These are phyloP conservation scores for Sardina pilchardus DNA, from an alignment of 2,113 vertebrate species.

Conservation along the genomic window DNA sequence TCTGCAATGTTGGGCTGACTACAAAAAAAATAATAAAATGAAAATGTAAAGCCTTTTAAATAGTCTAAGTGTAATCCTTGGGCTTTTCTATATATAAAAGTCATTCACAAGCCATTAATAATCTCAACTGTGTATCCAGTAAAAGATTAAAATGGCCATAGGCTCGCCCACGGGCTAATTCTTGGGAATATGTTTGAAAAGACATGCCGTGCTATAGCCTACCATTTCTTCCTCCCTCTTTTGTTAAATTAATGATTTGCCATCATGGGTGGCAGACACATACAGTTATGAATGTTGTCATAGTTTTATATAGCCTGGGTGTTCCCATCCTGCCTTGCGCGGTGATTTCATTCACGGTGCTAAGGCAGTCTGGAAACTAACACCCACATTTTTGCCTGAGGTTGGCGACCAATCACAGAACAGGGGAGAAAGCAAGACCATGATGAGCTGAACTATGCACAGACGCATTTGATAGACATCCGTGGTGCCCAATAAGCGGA, in stretches of 20 bases:
- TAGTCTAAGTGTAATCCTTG: neutral
- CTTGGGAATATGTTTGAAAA: neutral
- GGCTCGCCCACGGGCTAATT: neutral
- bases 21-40: neutral
- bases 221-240: neutral
- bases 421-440: no score
- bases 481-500: no score
- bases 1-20: neutral
- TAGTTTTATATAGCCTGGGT: no score
- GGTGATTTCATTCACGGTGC: no score
- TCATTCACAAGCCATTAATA: neutral
- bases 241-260: neutral
- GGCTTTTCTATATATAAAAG: slow-evolving; percentile 2
- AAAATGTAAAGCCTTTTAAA: neutral
- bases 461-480: no score
- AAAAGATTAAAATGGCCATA: neutral
- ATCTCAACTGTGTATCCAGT: slow-evolving; percentile 12
- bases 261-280: neutral
- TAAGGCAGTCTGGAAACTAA: no score
- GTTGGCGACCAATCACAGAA: no score
- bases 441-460: no score
- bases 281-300: neutral
- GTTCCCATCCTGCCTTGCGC: no score
- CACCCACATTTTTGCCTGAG: no score
- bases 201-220: neutral